Evolutionary conservation across 2,888 invertebrate genomes (phyloP).

Genomic region (Scaptodrosophila latifasciaeformis): DNA sequence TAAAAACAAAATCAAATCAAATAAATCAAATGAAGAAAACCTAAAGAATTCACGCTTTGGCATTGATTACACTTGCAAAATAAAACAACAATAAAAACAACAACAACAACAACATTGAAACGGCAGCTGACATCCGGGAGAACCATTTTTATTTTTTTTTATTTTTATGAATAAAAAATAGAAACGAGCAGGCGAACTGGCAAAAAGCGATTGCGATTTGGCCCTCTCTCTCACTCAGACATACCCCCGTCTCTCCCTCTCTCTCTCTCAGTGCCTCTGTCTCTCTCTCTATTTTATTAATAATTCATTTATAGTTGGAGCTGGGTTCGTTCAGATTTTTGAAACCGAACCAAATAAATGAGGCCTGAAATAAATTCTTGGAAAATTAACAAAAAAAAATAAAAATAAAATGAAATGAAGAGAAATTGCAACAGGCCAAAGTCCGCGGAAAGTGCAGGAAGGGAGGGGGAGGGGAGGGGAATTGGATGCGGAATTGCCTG

Average conservation of each 20-base stretch:
- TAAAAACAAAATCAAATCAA: neutral
- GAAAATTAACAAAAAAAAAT: neutral
- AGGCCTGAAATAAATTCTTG: no score
- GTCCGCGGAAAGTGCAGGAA: neutral
- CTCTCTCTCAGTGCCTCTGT: no score
- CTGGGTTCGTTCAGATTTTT: no score
- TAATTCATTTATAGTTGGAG: conserved; percentile 60
- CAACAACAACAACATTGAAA: conserved; percentile 13
- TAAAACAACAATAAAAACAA: neutral
- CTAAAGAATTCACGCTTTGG: conserved; percentile 20
- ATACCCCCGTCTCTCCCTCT: no score
- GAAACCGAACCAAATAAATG: no score
- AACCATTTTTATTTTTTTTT: no score
- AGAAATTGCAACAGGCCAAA: conserved; percentile 13
- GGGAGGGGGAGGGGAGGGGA: neutral
- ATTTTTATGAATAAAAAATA: conserved; percentile 27
- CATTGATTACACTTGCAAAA: conserved; percentile 59
- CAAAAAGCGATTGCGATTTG: no score
- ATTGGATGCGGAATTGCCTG: no score
- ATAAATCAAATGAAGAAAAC: conserved; percentile 13
- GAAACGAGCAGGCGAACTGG: conserved; percentile 9
- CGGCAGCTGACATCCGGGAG: conserved; percentile 51
- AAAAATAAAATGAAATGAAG: neutral
- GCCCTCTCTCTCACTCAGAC: no score
- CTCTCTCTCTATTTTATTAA: conserved; percentile 36